phyloP scores from a whole-genome alignment of 2,113 vertebrate species.

The Halichoeres trimaculatus region DNA sequence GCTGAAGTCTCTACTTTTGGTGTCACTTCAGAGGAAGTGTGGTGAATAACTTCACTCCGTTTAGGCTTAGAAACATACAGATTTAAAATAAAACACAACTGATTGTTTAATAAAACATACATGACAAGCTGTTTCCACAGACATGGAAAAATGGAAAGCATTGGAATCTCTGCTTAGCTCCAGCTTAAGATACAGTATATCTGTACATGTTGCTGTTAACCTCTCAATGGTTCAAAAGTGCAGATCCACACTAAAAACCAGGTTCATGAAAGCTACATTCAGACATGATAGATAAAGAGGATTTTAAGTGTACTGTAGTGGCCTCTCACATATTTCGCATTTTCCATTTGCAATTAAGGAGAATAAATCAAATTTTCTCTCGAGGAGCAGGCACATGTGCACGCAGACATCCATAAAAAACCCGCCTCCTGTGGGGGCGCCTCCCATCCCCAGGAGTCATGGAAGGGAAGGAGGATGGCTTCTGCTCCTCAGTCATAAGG shows the following conservation, averaged over 20 bases:
- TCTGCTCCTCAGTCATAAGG: constrained; percentile 66
- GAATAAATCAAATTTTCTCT: constrained; percentile 41
- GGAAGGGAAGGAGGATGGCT: constrained; percentile 63
- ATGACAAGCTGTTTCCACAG: too few species aligned
- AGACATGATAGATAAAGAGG: constrained; percentile 18
- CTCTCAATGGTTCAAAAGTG: constrained; percentile 2
- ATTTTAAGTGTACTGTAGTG: constrained; percentile 15
- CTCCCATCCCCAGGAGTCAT: constrained; percentile 72
- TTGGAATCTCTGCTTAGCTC: not conserved
- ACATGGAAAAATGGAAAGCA: not conserved
- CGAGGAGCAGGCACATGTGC: constrained; percentile 32
- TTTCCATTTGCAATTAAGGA: constrained; percentile 36
- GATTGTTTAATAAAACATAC: too few species aligned
- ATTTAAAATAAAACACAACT: too few species aligned
- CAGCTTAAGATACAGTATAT: too few species aligned
- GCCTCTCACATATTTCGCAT: constrained; percentile 32
- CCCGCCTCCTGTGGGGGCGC: constrained; percentile 53
- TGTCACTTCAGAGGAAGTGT: too few species aligned
- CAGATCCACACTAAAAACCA: constrained; percentile 6
- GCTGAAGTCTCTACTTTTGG: too few species aligned
- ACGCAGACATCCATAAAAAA: constrained; percentile 35
- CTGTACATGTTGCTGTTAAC: constrained; percentile 1
- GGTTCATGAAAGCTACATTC: constrained; percentile 17
- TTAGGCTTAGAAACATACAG: too few species aligned
- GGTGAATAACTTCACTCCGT: too few species aligned